Evolutionary conservation across 2,888 invertebrate genomes (phyloP), one percentile per base, ranked within the genome.

Genomic region (Gastracanthus pulcherrimus): DNA sequence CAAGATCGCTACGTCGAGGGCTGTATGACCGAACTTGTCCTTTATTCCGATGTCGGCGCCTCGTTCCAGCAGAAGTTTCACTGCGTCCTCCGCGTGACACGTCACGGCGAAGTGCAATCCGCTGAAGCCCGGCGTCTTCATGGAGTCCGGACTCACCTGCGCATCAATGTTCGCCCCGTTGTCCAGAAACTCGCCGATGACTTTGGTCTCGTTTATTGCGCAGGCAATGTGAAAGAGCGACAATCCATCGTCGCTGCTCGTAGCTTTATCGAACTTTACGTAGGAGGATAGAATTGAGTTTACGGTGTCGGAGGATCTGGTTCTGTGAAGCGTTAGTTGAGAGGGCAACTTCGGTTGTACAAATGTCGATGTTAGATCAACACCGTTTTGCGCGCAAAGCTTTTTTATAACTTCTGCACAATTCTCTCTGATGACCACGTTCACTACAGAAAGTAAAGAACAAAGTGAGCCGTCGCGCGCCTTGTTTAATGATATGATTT

Each of bases 201-300:
- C 23, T 19, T 36, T 36, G 16, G 45, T 26, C 26, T 67, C 26
- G n/a, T 67, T 48, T 29, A 31, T 58, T 31, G n/a, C 31, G 9
- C 71, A 71, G 23, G 71, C 51, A 55, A 71, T 71, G 19, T 71
- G 71, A 36, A 75, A 75, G 29, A 64, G 75, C 29, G 75, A 75
- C n/a, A 75, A 7, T 13, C 64, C 64, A 48, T 75, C 19, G 23
- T n/a, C 13, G 29, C 64, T 41, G 6, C 34, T 26, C 31, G 66
- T 31, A 51, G 64, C 64, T 48, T 16, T 34, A 48, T 48, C 5
- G 11, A 23, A n/a, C 31, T 31, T 64, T 0, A 29, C 0, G 16
- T 72, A 34, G 16, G 9, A 5, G n/a, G 19, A 23, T 36, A 75
- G 9, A 5, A 75, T 62, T 16, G 64, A 11, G 7, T 75, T 36